Conservation (phyloP, 2,797 vertebrate genomes). For the Xenentodon cancila region DNA sequence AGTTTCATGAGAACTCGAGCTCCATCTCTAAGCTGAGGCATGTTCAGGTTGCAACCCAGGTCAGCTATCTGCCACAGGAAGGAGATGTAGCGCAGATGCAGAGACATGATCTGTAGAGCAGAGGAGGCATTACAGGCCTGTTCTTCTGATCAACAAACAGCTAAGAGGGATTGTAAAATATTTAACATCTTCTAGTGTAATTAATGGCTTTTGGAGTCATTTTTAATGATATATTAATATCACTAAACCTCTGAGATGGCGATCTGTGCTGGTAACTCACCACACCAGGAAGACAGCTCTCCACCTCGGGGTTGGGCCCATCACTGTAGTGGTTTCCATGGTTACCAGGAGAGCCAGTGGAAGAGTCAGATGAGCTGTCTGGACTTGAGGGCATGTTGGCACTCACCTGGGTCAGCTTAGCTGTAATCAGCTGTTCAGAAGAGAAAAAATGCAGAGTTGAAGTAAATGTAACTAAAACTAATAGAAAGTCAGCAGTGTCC, state of each 20-base stretch:
- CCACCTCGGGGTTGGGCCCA: slow-evolving; percentile 97
- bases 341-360: slow-evolving; percentile 98
- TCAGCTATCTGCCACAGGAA: slow-evolving; percentile 99
- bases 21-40: slow-evolving; percentile 97
- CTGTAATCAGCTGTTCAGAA: slow-evolving; percentile 91
- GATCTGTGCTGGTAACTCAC: slow-evolving; percentile 88
- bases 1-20: slow-evolving; percentile 98
- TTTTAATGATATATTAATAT: too few relatives aligned
- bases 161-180: too few relatives aligned
- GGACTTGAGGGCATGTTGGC: slow-evolving; percentile 99
- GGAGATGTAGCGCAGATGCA: slow-evolving; percentile 98
- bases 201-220: too few relatives aligned
- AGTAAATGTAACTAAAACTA: too few relatives aligned
- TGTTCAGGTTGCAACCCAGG: slow-evolving; percentile 96
- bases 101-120: slow-evolving; percentile 94
- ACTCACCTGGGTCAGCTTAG: slow-evolving; percentile 99
- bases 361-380: slow-evolving; percentile 99
- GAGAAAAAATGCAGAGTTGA: too few relatives aligned
- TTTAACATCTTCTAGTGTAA: too few relatives aligned
- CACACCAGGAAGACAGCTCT: slow-evolving; percentile 99
- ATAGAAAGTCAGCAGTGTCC: too few relatives aligned
- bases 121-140: too few relatives aligned
- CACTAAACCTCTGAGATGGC: too few relatives aligned
- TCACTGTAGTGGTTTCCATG: slow-evolving; percentile 99
- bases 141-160: too few relatives aligned